Evolutionary conservation across 1,140 invertebrate genomes (phyloP), one percentile per base, ranked within the genome.

Genomic region (Metopolophium dirhodum): DNA sequence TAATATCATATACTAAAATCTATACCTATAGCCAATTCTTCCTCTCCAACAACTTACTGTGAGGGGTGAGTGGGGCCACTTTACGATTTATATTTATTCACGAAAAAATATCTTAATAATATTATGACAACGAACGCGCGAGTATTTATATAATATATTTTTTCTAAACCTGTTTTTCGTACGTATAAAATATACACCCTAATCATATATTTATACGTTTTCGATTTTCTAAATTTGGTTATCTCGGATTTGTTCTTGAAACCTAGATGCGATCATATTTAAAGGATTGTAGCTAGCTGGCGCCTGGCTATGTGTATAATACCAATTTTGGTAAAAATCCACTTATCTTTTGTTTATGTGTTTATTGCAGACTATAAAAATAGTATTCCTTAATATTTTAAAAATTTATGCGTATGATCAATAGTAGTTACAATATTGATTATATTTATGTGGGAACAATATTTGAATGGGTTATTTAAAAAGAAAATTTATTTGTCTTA

Each of bases 171-270:
- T 41, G 37, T 7, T 23, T 85, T 77, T 45, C 9, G 37, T 85
- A 23, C 26, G 4, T 30, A 45, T 41, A 41, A 8, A 30, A 0
- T 30, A 45, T 41, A 41, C 8, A 30, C 23, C 9, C 83, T 41
- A 47, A 86, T 86, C 41, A 86, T 86, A 86, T 37, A 37, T 37
- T 83, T 82, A 82, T 82, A 37, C 18, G 22, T 85, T 85, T 85
- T 2, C 9, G 22, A 41, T 45, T 45, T 30, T 26, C 9, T 85
- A 85, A 37, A 83, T 37, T 37, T 37, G 37, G 18, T 83, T 83
- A 37, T 37, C 23, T 37, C 35, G 23, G 22, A 37, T 83, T 37
- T 83, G 35, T 83, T 83, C 20, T 83, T 23, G 35, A 37, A 83
- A 41, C 41, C 23, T 41, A 37, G 82, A 41, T 2, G 20, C 8